Base-by-base conservation (phyloP, 64 coral and sea anemone species). In the Stylophora pistillata region DNA sequence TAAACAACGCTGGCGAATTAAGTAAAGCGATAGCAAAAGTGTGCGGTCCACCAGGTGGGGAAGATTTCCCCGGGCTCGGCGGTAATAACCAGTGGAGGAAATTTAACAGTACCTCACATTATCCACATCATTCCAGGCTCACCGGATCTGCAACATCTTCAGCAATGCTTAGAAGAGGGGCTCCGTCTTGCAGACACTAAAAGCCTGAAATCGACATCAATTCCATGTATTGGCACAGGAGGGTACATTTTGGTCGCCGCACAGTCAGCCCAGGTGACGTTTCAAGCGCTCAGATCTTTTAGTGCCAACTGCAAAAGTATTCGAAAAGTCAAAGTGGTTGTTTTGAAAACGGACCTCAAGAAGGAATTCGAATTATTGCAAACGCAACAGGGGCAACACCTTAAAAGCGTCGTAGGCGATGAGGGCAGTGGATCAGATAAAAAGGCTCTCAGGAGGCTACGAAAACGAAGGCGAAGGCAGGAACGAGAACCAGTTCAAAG, bases 381-480 rank as follows among this genome's bases (percentile, higher is more conserved):
- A n/a, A n/a, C n/a, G n/a, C n/a, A n/a, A n/a, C n/a, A n/a, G n/a
- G n/a, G n/a, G n/a, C n/a, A n/a, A n/a, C n/a, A n/a, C n/a, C n/a
- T n/a, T n/a, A n/a, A n/a, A n/a, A n/a, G n/a, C n/a, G n/a, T n/a
- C n/a, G n/a, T n/a, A n/a, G n/a, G n/a, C n/a, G n/a, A n/a, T n/a
- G n/a, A n/a, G n/a, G n/a, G n/a, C n/a, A n/a, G n/a, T n/a, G n/a
- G n/a, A n/a, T n/a, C n/a, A n/a, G n/a, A n/a, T n/a, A n/a, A n/a
- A n/a, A n/a, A n/a, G n/a, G n/a, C n/a, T n/a, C n/a, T n/a, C n/a
- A n/a, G n/a, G n/a, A n/a, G n/a, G n/a, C 65, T 60, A 26, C 65
- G 74, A 74, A 78, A 90, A 74, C 78, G 84, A 12, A 68, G 74
- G 53, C 63, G 55, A 71, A 56, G 13, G 69, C 21, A 21, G 47